Base-by-base conservation (phyloP, 1,140 invertebrate genomes). In the Caenorhabditis inopinata region DNA sequence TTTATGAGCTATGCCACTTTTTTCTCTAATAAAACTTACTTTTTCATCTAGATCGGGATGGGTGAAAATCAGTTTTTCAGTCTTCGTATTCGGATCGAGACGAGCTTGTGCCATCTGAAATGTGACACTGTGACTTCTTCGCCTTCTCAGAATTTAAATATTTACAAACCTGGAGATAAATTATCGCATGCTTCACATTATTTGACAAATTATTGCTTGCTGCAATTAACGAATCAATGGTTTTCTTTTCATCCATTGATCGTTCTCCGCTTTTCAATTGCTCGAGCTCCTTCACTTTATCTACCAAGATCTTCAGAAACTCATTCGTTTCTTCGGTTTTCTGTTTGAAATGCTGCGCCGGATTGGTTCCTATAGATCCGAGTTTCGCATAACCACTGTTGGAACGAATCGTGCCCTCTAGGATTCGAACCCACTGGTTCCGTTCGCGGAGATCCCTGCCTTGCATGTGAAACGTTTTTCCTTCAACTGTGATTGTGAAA, bases 401-500 rank as follows among this genome's bases (percentile, higher is more conserved):
- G 6, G 82, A 68, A 29, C 84, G 84, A 58, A 98, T 98, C 6
- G 95, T 95, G 86, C 95, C 95, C 90, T 99, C 96, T 58, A 99
- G 90, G 38, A 94, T 94, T 38, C 93, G 92, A 46, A 99, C 94
- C 97, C 97, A 99, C 84, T 93, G 92, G 89, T 98, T 95, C 74
- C 96, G 91, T 89, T 99, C 96, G 81, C 94, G 94, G 9, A 93
- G 92, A 90, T 97, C 94, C 85, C 94, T 92, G 16, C 96, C 95
- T 93, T 92, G 96, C 89, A 99, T 97, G 90, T 99, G 97, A 90
- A 99, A 99, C 18, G 95, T 96, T 90, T 99, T 99, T 83, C 96
- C 94, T 90, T 99, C 96, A 5, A 97, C 95, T 5, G 96, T 98
- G 85, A 99, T 96, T 16, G 96, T 99, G 90, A 99, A 99, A 9